These are phyloP conservation scores for Ondatra zibethicus DNA, from an alignment of 2,113 vertebrate genomes.

Conservation along the genomic window DNA sequence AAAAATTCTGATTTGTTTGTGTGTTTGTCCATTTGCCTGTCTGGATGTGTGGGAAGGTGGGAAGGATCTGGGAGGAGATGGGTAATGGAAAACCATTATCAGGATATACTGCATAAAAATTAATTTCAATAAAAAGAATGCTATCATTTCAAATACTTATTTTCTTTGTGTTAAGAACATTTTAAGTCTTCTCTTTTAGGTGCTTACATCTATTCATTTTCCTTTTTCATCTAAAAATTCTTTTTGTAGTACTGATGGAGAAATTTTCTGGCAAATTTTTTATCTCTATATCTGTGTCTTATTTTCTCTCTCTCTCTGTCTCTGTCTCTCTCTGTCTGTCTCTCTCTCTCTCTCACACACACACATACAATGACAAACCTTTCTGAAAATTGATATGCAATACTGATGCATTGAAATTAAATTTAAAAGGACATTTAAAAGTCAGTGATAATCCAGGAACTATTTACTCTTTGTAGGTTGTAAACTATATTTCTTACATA, in stretches of 20 bases:
- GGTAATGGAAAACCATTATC: background rate
- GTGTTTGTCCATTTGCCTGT: too few relatives aligned
- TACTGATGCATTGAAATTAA: slow-evolving; percentile 12
- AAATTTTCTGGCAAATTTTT: background rate
- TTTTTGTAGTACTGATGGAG: background rate
- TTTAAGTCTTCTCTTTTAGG: background rate
- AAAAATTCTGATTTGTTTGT: background rate
- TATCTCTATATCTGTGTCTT: background rate
- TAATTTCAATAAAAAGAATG: background rate
- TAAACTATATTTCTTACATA: slow-evolving; percentile 41
- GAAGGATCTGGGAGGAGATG: background rate
- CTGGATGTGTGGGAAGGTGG: too few relatives aligned
- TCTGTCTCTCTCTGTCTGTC: background rate
- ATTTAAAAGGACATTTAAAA: background rate
- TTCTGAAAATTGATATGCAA: background rate
- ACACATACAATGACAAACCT: background rate
- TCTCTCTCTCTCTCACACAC: background rate
- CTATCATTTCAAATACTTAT: background rate
- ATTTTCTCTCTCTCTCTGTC: background rate
- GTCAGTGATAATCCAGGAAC: background rate
- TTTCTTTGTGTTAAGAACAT: background rate
- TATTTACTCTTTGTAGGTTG: background rate
- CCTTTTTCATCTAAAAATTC: background rate
- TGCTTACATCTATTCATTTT: background rate
- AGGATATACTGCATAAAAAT: background rate